Conservation (phyloP, 2,797 vertebrate genomes). For the Miichthys miiuy region DNA sequence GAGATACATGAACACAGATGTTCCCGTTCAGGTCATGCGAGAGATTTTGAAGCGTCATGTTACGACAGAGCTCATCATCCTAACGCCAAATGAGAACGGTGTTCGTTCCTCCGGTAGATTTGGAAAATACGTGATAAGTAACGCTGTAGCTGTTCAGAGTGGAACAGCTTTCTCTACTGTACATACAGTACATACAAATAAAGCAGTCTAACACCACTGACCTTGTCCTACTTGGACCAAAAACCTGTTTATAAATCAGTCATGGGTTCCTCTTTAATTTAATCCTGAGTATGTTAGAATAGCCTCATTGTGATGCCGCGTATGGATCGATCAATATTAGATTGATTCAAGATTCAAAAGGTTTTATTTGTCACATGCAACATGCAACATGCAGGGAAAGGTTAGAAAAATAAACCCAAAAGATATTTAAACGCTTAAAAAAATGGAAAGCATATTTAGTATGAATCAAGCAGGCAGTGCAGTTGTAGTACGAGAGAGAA, state of each 20-base stretch:
- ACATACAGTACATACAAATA: too few species aligned
- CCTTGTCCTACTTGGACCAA: not conserved
- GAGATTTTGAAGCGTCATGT: not conserved
- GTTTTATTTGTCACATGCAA: not conserved
- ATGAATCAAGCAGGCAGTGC: too few species aligned
- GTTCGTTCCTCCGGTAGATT: not conserved
- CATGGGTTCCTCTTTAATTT: not conserved
- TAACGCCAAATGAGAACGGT: not conserved
- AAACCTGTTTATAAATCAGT: not conserved
- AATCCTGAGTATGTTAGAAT: not conserved
- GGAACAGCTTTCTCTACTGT: not conserved
- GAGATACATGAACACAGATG: not conserved
- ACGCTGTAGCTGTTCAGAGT: not conserved
- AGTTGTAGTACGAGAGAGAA: too few species aligned
- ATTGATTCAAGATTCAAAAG: not conserved
- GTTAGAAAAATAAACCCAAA: too few species aligned
- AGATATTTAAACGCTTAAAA: too few species aligned
- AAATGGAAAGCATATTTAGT: too few species aligned
- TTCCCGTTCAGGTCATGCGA: not conserved
- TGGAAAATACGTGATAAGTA: not conserved
- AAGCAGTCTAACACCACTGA: not conserved
- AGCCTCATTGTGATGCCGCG: not conserved
- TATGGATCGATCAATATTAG: not conserved
- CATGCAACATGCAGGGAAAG: not conserved
- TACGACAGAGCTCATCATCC: not conserved